Base-by-base conservation (phyloP, 1,140 invertebrate species). In the Phthorimaea operculella region DNA sequence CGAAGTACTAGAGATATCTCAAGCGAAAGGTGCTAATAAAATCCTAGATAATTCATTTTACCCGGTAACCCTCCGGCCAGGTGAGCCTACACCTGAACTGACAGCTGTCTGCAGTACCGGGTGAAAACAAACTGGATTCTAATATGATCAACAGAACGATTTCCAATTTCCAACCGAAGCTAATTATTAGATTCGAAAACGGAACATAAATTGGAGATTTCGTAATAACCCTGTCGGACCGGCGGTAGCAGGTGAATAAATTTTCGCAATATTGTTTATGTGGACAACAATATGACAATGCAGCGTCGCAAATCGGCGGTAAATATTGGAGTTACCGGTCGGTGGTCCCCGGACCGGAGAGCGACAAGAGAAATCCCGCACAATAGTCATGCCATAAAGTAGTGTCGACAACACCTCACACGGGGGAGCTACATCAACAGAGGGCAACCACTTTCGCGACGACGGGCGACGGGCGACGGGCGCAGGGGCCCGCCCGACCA, bases 311-410 rank as follows among this genome's bases (percentile, higher is more conserved):
- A 47, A 47, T 47, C 44, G 14, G 7, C 15, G 44, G 44, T 15
- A 47, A 47, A 47, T 15, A 47, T 17, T 17, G 44, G 8, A 47
- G 44, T 15, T n/a, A 15, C 16, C 44, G 44, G n/a, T 12, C 36
- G 36, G 36, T 10, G 10, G n/a, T 10, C 10, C 10, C 36, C 36
- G 36, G 36, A n/a, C 36, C 36, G 36, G 36, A 39, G 36, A 17
- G 44, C 44, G 16, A 47, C 44, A 16, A 47, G 44, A 47, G 44
- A 47, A 47, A 39, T 16, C 44, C 44, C 44, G 11, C 44, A 47
- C 44, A 47, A 47, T 47, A 47, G 44, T 47, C 44, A 47, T 47
- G 16, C 44, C 44, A 47, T 47, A 47, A 47, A 47, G 44, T 47
- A 14, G 14, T 17, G 14, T 17, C 16, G 44, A 16, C 44, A 47